Conservation (phyloP, 2,888 invertebrate species). For the Philonicus albiceps region DNA sequence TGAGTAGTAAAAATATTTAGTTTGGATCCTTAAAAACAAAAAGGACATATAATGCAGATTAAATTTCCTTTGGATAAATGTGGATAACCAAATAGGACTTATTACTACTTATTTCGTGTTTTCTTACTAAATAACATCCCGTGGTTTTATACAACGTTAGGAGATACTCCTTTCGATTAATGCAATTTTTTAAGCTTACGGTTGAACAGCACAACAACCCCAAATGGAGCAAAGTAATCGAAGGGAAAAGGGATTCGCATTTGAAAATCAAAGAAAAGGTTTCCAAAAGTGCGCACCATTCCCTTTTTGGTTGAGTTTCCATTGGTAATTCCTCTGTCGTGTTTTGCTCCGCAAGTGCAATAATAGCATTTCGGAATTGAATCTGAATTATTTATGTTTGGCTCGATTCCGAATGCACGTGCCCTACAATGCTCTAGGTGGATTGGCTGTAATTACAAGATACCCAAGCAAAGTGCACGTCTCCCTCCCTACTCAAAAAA, state of each 20-base stretch:
- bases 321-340: neutral
- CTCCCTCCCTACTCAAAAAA: neutral
- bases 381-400: constrained; percentile 19
- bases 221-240: neutral
- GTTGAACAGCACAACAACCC: neutral
- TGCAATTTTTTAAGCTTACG: neutral
- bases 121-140: no score
- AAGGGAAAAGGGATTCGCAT: neutral
- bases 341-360: neutral
- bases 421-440: neutral
- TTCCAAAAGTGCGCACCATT: neutral
- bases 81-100: no score
- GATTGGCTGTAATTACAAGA: neutral
- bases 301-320: neutral
- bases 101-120: no score
- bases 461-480: neutral
- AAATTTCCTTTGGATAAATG: no score
- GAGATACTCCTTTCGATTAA: neutral
- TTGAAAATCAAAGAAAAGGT: neutral
- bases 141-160: neutral
- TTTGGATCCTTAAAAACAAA: no score
- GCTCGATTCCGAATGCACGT: constrained; percentile 1
- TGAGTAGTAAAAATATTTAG: no score
- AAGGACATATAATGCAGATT: no score
- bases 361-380: constrained; percentile 22